Conservation (phyloP, 1,140 invertebrate species). For the Leptopilina boulardi region DNA sequence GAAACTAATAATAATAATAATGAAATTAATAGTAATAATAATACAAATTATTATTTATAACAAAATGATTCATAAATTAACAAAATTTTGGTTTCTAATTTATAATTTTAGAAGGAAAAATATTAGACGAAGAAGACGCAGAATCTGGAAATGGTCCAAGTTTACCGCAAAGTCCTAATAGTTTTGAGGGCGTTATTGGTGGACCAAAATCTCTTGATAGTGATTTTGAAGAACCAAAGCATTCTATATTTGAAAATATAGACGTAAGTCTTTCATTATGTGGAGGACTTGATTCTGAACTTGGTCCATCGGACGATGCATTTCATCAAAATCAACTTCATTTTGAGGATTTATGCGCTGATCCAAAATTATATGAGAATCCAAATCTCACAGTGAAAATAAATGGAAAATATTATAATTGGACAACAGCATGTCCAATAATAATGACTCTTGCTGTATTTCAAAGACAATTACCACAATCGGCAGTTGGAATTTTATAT, state of each 20-base stretch:
- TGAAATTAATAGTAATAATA: too few species aligned
- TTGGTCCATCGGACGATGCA: constrained; percentile 80
- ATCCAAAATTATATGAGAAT: constrained; percentile 87
- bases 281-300: constrained; percentile 81
- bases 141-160: constrained; percentile 97
- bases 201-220: constrained; percentile 85
- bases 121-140: constrained; percentile 88
- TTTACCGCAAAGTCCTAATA: constrained; percentile 94
- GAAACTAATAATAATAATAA: too few species aligned
- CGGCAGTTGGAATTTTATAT: constrained; percentile 68
- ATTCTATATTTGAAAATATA: constrained; percentile 77
- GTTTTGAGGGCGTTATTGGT: constrained; percentile 85
- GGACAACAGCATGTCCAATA: constrained; percentile 91
- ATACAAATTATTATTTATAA: too few species aligned
- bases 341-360: constrained; percentile 89
- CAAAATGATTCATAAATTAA: neutral
- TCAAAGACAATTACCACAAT: constrained; percentile 86
- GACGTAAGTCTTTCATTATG: constrained; percentile 88
- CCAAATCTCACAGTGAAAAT: constrained; percentile 92
- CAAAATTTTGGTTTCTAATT: constrained; percentile 37
- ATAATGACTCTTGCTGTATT: constrained; percentile 90
- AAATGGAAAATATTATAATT: constrained; percentile 91
- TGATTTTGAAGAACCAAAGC: constrained; percentile 86
- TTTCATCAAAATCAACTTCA: constrained; percentile 87
- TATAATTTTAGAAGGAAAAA: constrained; percentile 64